Percentiles rank a stretch among this genome's conserved stretches.
Evolutionary conservation across 2,888 invertebrate genomes (phyloP).

Genomic region (Macrophya alboannulata): DNA sequence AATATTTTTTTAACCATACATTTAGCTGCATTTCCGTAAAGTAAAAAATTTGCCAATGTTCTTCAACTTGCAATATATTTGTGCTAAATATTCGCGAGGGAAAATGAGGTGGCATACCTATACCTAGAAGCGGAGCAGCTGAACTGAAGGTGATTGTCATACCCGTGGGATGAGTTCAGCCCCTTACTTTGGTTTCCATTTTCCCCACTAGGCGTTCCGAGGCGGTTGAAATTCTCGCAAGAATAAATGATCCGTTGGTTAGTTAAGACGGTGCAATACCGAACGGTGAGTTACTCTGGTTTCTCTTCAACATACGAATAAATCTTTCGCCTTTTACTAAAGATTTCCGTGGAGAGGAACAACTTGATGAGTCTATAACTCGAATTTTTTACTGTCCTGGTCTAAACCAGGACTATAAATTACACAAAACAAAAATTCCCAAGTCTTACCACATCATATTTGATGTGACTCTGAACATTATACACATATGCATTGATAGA

Average conservation of each 20-base stretch:
- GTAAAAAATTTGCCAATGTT: no score
- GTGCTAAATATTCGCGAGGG: not conserved
- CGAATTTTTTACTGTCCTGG: conserved; percentile 28
- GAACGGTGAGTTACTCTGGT: conserved; percentile 69
- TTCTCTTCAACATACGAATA: conserved; percentile 21
- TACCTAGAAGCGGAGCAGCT: not conserved
- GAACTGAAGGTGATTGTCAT: not conserved
- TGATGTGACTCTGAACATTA: not conserved
- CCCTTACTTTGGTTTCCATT: not conserved
- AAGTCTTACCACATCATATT: not conserved
- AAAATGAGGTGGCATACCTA: no score
- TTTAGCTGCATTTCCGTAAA: no score
- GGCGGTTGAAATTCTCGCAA: conserved; percentile 6
- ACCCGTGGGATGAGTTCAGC: not conserved
- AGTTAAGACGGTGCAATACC: not conserved
- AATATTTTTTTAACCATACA: not conserved
- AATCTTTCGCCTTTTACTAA: conserved; percentile 37
- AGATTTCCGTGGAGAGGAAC: conserved; percentile 37
- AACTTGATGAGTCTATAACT: conserved; percentile 34
- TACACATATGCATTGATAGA: not conserved
- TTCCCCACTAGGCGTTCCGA: not conserved
- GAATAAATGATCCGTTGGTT: not conserved
- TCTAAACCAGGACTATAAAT: conserved; percentile 3
- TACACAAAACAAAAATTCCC: not conserved
- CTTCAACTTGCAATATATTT: not conserved